Base-by-base conservation (phyloP, 2,888 invertebrate genomes). In the Ichneumoninae sp. region DNA sequence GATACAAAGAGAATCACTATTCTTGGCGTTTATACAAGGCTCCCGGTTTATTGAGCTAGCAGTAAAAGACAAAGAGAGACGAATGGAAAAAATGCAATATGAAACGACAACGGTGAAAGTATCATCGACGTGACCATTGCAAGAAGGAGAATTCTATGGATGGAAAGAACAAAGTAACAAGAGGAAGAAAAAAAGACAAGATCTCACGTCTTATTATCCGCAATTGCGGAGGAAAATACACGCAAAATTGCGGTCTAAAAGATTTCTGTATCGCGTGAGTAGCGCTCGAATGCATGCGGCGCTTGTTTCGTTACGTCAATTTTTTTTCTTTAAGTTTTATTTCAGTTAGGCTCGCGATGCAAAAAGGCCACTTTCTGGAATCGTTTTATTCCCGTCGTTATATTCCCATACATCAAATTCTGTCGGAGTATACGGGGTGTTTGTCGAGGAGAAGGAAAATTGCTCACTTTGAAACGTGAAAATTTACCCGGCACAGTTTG, bases 11-110 rank as follows among this genome's bases (percentile, higher is more conserved):
- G 26, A 70, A 71, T 26, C 40, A 50, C 50, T 76, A 47, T 79
- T 82, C 66, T 68, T 76, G 68, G 77, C 71, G 60, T 80, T 84
- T 80, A 76, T 66, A 47, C 65, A 44, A 30, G 36, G 19, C 66
- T 54, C 65, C 71, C 50, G 44, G 33, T 82, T 77, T 78, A 83
- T 79, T 75, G 70, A 70, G 70, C 57, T 52, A 26, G 26, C 79
- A 52, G 71, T 70, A 33, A 66, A 44, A 66, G 54, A 69, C 65
- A 26, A 36, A n/a, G 26, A 30, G 19, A 54, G n/a, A 68, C 19
- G 19, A 54, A 22, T 36, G 50, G 2, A 57, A 47, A 80, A 7
- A 57, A 66, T 0, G 19, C 22, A 3, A 40, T 13, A 22, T 33
- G 57, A 30, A 26, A 36, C 19, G 47, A 22, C 30, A 54, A 75